A percentile compares a stretch with the other conserved stretches of the same genome.
Conservation (phyloP, 2,797 vertebrate species). For the Hoplostethus atlanticus region DNA sequence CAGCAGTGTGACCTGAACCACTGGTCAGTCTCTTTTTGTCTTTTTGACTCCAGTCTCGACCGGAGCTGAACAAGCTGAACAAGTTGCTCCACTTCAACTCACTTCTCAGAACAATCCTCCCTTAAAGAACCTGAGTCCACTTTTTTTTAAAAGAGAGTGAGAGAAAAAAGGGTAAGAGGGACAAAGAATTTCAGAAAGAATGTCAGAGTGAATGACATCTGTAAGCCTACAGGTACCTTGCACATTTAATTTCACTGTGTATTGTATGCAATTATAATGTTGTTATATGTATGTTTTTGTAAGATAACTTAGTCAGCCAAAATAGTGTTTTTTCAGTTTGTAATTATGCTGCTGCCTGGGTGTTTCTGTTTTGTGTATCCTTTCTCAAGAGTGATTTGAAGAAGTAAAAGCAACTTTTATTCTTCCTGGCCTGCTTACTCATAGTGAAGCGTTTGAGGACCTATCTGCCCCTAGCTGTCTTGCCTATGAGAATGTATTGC, state of each 20-base stretch:
- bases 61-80: conserved; percentile 5
- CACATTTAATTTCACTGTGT: conserved; percentile 68
- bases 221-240: conserved; percentile 63
- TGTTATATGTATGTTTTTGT: conserved; percentile 68
- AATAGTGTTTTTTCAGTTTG: conserved; percentile 57
- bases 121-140: conserved; percentile 38
- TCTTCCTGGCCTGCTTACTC: conserved; percentile 46
- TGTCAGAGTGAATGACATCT: conserved; percentile 14
- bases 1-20: conserved; percentile 31
- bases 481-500: background rate
- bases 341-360: conserved; percentile 48
- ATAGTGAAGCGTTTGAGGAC: background rate
- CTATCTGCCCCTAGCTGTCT: background rate
- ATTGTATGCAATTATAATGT: conserved; percentile 57
- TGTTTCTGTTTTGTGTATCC: conserved; percentile 55
- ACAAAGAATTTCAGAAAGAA: conserved; percentile 25
- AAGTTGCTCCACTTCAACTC: conserved; percentile 45
- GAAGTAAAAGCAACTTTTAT: conserved; percentile 66
- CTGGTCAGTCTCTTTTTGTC: conserved; percentile 16
- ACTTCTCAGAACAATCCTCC: conserved; percentile 40
- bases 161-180: conserved; percentile 26
- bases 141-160: conserved; percentile 51
- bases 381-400: conserved; percentile 73
- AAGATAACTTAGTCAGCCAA: conserved; percentile 82
- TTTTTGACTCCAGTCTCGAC: background rate